phyloP scores from a whole-genome alignment of 1,140 invertebrate species.

The Drosophila oshimai region DNA sequence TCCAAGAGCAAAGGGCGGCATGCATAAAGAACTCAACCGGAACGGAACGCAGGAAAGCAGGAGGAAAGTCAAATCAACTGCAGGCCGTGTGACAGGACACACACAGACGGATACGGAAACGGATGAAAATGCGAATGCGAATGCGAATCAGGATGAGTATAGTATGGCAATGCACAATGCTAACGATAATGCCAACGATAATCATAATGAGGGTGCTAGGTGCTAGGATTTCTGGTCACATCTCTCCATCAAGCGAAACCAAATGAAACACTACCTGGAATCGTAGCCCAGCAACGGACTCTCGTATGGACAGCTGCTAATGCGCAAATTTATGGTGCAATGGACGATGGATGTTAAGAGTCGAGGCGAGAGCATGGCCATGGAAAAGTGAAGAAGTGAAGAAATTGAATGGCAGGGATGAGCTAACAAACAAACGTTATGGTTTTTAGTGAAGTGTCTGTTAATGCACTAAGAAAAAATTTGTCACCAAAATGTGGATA shows the following conservation, averaged over 20 bases:
- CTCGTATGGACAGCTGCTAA: slow-evolving; percentile 83
- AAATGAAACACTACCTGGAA: slow-evolving; percentile 82
- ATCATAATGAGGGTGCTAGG: slow-evolving; percentile 71
- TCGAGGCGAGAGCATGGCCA: slow-evolving; percentile 35
- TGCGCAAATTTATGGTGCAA: slow-evolving; percentile 71
- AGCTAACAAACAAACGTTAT: slow-evolving; percentile 27
- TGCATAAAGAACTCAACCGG: slow-evolving; percentile 42
- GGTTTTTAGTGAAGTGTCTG: slow-evolving; percentile 8
- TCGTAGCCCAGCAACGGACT: slow-evolving; percentile 84
- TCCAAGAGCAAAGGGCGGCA: slow-evolving; percentile 28
- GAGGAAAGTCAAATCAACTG: slow-evolving; percentile 66
- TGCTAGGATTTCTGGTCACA: neutral
- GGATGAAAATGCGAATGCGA: neutral
- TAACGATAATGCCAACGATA: slow-evolving; percentile 61
- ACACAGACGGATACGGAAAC: slow-evolving; percentile 1
- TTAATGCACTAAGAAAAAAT: slow-evolving; percentile 14
- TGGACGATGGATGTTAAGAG: slow-evolving; percentile 29
- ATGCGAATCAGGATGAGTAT: slow-evolving; percentile 15
- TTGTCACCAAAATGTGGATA: neutral
- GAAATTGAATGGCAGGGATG: slow-evolving; percentile 37
- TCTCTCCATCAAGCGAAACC: slow-evolving; percentile 18
- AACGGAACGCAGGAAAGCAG: no score
- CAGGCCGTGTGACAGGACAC: slow-evolving; percentile 32
- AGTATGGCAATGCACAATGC: slow-evolving; percentile 17
- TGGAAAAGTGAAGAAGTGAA: slow-evolving; percentile 41